These are phyloP conservation scores for Pipistrellus nathusii DNA, from an alignment of 2,797 vertebrate species.

Conservation along the genomic window DNA sequence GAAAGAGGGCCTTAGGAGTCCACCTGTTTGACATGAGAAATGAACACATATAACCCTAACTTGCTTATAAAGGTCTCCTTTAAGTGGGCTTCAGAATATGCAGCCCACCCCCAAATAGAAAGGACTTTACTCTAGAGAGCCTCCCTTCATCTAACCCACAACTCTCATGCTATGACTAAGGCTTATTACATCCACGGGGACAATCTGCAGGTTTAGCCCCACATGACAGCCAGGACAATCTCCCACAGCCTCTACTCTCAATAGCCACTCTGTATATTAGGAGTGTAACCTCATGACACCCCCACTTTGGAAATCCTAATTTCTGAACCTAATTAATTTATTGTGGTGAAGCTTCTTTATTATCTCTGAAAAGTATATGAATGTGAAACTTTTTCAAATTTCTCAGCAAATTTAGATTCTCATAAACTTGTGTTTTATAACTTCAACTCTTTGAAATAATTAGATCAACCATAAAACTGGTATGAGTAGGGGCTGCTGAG, in stretches of 20 bases:
- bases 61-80: background rate
- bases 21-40: background rate
- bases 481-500: background rate
- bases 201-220: background rate
- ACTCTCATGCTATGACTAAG: background rate
- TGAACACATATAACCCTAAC: background rate
- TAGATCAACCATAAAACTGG: background rate
- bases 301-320: background rate
- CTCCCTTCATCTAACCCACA: background rate
- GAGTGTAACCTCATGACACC: background rate
- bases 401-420: constrained; percentile 36
- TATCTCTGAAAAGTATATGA: background rate
- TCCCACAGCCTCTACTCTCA: background rate
- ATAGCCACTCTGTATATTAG: background rate
- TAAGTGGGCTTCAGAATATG: background rate
- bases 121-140: constrained; percentile 2
- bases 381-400: background rate
- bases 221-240: background rate
- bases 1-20: constrained; percentile 1
- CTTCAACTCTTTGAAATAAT: background rate
- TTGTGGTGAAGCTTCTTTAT: background rate
- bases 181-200: background rate
- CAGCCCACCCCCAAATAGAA: background rate
- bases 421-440: constrained; percentile 35
- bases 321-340: background rate